Conservation (phyloP, 2,113 vertebrate genomes). For the Microcebus murinus region DNA sequence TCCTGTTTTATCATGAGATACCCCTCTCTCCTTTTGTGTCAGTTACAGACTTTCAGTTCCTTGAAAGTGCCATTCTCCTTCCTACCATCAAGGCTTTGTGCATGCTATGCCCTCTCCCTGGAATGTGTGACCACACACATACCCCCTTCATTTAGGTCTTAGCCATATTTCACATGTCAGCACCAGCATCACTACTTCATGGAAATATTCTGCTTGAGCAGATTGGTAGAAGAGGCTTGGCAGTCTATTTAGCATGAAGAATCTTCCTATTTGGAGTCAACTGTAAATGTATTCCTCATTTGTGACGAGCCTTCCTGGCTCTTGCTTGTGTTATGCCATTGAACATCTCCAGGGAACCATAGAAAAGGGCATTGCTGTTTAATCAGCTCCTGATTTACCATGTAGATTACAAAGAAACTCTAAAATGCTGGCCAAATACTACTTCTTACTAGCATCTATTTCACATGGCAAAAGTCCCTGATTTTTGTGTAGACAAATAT, state of each 20-base stretch:
- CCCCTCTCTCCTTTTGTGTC: background rate
- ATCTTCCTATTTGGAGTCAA: background rate
- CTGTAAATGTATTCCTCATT: background rate
- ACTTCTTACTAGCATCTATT: background rate
- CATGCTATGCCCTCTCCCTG: background rate
- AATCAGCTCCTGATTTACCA: background rate
- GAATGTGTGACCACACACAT: background rate
- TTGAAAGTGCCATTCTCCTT: background rate
- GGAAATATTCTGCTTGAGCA: background rate
- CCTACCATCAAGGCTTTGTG: background rate
- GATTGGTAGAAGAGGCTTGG: background rate
- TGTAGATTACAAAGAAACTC: background rate
- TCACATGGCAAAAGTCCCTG: background rate
- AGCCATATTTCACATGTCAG: background rate
- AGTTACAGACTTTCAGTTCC: background rate
- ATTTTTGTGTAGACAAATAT: background rate
- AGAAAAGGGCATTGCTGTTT: background rate
- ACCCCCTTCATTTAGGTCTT: background rate
- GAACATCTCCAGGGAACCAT: background rate
- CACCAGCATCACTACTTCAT: background rate
- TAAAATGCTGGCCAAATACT: background rate
- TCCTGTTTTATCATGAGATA: background rate
- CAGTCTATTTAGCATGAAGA: background rate
- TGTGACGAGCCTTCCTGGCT: background rate
- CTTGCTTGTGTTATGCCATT: background rate